Evolutionary conservation across 2,797 vertebrate genomes (phyloP), one percentile per base, ranked within the genome.

Genomic region (Loriculus beryllinus): DNA sequence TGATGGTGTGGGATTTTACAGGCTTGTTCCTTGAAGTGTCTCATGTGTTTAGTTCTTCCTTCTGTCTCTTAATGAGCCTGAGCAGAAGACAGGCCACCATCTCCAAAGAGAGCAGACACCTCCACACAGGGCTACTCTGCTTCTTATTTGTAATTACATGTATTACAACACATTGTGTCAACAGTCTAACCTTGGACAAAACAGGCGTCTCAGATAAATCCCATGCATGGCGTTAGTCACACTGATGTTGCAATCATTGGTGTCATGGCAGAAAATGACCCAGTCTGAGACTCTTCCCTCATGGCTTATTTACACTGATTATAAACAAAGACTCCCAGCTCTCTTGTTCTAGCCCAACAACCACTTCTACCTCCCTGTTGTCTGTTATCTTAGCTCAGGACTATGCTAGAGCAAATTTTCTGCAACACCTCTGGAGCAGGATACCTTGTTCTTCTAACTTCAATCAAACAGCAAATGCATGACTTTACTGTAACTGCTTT

Each of bases 151-250:
- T 60, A 7, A 57, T 57, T 11, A 25, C 14, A 91, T 86, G 45
- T 67, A 77, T 95, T 96, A 70, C 92, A 86, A 94, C 86, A 91
- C 20, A 31, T 23, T 70, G 59, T 40, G 35, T 52, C 59, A 92
- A 86, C 54, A 72, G 57, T 64, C 81, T 48, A 86, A 84, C 33
- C 40, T 80, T 3, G 0, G 45, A 88, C 35, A 35, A 78, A 87
- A 87, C 69, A 89, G 79, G n/a, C 9, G 0, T 85, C 60, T 92
- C 20, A 22, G 70, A 68, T 87, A 74, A 94, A 96, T 86, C 40
- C n/a, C 31, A 63, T 77, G 68, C 33, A 45, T 33, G 33, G 39
- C 33, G 77, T 94, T 93, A 95, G 80, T 93, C 92, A 94, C 3
- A 1, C 45, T 86, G 48, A 48, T 90, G 92, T 95, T 8, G 68